Evolutionary conservation across 1,140 invertebrate species (phyloP).

Genomic region (Listronotus bonariensis): DNA sequence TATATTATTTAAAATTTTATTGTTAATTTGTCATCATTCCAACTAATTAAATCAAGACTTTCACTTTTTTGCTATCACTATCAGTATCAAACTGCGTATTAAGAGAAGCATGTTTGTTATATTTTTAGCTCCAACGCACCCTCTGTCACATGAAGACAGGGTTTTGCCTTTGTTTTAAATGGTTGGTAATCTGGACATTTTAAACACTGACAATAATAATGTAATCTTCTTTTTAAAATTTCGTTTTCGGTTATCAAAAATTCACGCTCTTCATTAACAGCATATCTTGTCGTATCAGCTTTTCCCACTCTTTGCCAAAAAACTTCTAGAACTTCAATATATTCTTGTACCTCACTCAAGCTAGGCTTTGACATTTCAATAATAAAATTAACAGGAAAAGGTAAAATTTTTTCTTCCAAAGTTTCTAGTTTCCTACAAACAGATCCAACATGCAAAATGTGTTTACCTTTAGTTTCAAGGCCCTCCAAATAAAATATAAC

Average conservation of each 20-base stretch:
- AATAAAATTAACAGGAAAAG: conserved; percentile 34
- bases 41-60: conserved; percentile 15
- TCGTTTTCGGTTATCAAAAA: conserved; percentile 45
- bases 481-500: conserved; percentile 41
- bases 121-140: conserved; percentile 32
- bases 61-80: background rate
- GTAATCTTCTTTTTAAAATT: conserved; percentile 36
- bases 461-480: conserved; percentile 58
- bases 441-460: conserved; percentile 58
- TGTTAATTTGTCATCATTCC: background rate
- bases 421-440: conserved; percentile 65
- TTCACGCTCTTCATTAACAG: conserved; percentile 46
- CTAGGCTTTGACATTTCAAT: conserved; percentile 28
- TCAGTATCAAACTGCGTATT: background rate
- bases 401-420: conserved; percentile 59
- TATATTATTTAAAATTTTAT: background rate
- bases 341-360: conserved; percentile 16
- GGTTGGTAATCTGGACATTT: conserved; percentile 31
- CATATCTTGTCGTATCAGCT: conserved; percentile 40
- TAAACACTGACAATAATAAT: conserved; percentile 45
- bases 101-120: conserved; percentile 17
- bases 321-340: conserved; percentile 30
- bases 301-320: conserved; percentile 49
- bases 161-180: conserved; percentile 11
- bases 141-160: conserved; percentile 27